phyloP scores from a whole-genome alignment of 2,797 vertebrate genomes.

The Loris lydekkerianus region DNA sequence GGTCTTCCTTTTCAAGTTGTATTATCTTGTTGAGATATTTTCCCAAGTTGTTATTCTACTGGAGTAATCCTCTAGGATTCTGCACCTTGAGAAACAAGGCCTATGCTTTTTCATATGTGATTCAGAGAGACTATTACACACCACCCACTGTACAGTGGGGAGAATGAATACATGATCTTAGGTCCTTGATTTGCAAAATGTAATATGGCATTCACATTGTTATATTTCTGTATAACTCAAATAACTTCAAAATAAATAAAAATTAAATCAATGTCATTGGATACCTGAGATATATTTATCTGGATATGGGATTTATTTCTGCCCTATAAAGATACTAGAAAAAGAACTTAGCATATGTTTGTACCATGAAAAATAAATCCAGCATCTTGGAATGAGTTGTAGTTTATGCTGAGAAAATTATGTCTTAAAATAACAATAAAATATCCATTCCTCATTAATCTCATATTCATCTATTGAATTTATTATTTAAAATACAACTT shows the following conservation, averaged over 20 bases:
- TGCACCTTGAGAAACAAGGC: constrained; percentile 16
- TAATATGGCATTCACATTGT: background rate
- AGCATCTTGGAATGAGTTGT: background rate
- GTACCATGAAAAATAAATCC: background rate
- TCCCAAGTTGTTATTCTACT: constrained; percentile 53
- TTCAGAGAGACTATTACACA: constrained; percentile 72
- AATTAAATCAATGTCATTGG: background rate
- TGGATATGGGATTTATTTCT: constrained; percentile 4
- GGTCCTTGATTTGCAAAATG: background rate
- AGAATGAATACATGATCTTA: constrained; percentile 45
- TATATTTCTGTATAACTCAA: constrained; percentile 42
- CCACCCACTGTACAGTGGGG: background rate
- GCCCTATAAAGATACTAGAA: background rate
- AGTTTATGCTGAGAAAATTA: background rate
- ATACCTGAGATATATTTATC: constrained; percentile 32
- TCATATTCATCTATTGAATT: background rate
- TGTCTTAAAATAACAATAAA: constrained; percentile 2
- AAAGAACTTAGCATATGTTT: background rate
- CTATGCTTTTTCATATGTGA: constrained; percentile 7
- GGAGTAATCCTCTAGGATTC: constrained; percentile 39
- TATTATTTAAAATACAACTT: constrained; percentile 3
- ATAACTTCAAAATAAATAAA: constrained; percentile 18
- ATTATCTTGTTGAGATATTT: constrained; percentile 57
- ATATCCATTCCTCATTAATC: constrained; percentile 1
- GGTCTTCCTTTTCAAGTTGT: constrained; percentile 29